These are phyloP conservation scores for Pollenia labialis DNA, from an alignment of 2,888 invertebrate species.

Conservation along the genomic window DNA sequence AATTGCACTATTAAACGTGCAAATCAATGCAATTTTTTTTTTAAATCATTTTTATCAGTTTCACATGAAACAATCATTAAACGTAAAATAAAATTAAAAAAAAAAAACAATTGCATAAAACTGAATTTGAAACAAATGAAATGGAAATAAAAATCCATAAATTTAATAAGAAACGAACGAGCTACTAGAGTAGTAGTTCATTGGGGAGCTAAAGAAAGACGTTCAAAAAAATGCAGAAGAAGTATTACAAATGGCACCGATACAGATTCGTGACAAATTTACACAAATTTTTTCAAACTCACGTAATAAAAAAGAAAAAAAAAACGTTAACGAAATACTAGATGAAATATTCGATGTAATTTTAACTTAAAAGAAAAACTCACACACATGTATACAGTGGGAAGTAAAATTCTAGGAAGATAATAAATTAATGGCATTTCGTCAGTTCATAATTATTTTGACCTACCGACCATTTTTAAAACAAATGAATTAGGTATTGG, in stretches of 20 bases:
- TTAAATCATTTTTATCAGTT: not conserved
- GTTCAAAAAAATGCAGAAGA: constrained; percentile 11
- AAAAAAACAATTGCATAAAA: constrained; percentile 53
- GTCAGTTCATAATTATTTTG: no score
- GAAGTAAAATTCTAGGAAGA: not conserved
- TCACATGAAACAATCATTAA: constrained; percentile 44
- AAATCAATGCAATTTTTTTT: constrained; percentile 49
- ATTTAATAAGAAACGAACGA: constrained; percentile 34
- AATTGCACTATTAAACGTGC: constrained; percentile 55
- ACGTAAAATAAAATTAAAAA: not conserved
- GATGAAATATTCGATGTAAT: not conserved
- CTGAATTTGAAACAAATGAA: constrained; percentile 54
- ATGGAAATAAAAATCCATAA: constrained; percentile 58
- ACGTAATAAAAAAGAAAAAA: constrained; percentile 55
- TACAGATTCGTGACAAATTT: constrained; percentile 74
- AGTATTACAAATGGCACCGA: constrained; percentile 64
- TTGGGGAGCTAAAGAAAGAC: constrained; percentile 1
- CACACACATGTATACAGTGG: constrained; percentile 26
- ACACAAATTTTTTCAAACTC: constrained; percentile 61
- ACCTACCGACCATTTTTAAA: no score
- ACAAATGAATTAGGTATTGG: no score
- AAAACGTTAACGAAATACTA: constrained; percentile 36
- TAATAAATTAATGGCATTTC: not conserved
- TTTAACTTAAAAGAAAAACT: not conserved
- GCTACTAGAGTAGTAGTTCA: constrained; percentile 36